Percentiles rank a stretch among this genome's conserved stretches.
phyloP scores from a whole-genome alignment of 2,113 vertebrate genomes.

The Thryonomys swinderianus region DNA sequence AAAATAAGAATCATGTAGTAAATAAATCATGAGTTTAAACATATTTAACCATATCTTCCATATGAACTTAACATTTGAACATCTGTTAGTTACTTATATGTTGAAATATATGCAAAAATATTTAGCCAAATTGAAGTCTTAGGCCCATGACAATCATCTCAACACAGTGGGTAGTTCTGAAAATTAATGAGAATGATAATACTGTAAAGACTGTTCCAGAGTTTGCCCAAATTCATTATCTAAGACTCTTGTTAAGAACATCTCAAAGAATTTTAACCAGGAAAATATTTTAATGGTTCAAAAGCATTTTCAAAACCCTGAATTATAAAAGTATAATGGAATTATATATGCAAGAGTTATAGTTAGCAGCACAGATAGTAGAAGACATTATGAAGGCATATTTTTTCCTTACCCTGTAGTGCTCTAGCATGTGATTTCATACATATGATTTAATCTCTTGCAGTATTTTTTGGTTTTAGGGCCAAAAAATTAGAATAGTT shows the following conservation, averaged over 20 bases:
- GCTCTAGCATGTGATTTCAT: constrained; percentile 75
- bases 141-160: constrained; percentile 99
- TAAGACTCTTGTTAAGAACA: constrained; percentile 97
- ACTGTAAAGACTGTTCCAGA: constrained; percentile 99
- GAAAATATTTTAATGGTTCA: constrained; percentile 93
- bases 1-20: constrained; percentile 82
- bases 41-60: constrained; percentile 85
- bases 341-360: constrained; percentile 90
- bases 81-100: constrained; percentile 89
- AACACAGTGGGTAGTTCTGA: constrained; percentile 98
- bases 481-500: constrained; percentile 60
- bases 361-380: constrained; percentile 85
- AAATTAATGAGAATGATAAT: constrained; percentile 99
- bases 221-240: constrained; percentile 99
- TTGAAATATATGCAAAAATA: constrained; percentile 93
- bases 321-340: constrained; percentile 91
- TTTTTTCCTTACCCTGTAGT: constrained; percentile 68
- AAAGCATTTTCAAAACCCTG: constrained; percentile 92
- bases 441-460: constrained; percentile 66
- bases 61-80: constrained; percentile 87
- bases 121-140: constrained; percentile 99
- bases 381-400: constrained; percentile 75
- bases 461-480: constrained; percentile 70
- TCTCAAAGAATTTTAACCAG: constrained; percentile 96
- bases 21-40: constrained; percentile 83